A percentile compares a stretch with the other conserved stretches of the same genome.
Conservation (phyloP, 2,888 invertebrate species). For the Melieria crassipennis region DNA sequence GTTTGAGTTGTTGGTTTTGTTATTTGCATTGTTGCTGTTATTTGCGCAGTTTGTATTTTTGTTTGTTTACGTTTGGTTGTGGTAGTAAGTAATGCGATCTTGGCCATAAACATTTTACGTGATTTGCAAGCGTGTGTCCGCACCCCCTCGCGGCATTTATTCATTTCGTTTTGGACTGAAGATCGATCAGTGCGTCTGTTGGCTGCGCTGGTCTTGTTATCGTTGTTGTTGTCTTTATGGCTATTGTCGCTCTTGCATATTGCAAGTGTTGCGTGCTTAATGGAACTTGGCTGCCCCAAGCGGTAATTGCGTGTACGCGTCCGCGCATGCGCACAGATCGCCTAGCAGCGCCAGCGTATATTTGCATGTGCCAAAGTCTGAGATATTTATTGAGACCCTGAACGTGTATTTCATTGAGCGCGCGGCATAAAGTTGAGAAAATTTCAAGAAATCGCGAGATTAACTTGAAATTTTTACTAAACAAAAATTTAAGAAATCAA, state of each 20-base stretch:
- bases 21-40: slow-evolving; percentile 12
- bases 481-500: too few relatives aligned
- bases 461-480: too few relatives aligned
- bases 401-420: too few relatives aligned
- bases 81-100: slow-evolving; percentile 27
- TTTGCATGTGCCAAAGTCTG: background rate
- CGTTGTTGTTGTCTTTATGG: slow-evolving; percentile 5
- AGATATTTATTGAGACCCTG: too few relatives aligned
- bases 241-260: slow-evolving; percentile 18
- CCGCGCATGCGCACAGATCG: background rate
- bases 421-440: too few relatives aligned
- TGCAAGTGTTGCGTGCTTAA: background rate
- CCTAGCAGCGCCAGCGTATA: slow-evolving; percentile 11
- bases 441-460: too few relatives aligned
- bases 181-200: background rate
- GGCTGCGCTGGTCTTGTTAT: background rate
- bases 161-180: background rate
- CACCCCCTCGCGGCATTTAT: too few relatives aligned
- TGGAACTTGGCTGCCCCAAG: background rate
- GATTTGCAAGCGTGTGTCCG: slow-evolving; percentile 2
- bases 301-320: background rate
- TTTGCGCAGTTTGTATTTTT: background rate
- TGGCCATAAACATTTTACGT: slow-evolving; percentile 29
- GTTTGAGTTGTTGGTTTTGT: slow-evolving; percentile 16
- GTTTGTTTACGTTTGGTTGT: too few relatives aligned